Percentiles rank a stretch among this genome's conserved stretches.
Conservation (phyloP, 2,113 vertebrate species). For the Dipodomys merriami region DNA sequence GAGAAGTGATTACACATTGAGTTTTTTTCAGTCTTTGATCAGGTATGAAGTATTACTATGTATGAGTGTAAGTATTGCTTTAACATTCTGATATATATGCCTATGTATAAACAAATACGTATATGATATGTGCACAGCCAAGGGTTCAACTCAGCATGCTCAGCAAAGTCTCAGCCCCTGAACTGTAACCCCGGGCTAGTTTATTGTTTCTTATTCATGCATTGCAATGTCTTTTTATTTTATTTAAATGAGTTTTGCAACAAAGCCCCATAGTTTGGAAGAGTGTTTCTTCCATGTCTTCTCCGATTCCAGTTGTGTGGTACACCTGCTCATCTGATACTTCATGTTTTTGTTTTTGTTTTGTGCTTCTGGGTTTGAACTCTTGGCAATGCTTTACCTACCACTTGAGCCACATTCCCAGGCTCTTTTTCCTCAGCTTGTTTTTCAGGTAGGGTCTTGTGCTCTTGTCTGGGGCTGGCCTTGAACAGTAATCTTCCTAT, state of each 20-base stretch:
- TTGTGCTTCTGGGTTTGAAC: too few relatives aligned
- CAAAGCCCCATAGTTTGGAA: background rate
- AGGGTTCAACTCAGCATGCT: background rate
- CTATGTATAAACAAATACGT: background rate
- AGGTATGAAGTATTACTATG: background rate
- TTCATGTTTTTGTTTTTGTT: background rate
- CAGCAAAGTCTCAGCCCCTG: background rate
- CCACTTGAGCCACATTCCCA: too few relatives aligned
- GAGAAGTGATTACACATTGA: background rate
- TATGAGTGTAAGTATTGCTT: background rate
- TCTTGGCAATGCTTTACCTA: too few relatives aligned
- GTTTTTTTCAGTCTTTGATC: background rate
- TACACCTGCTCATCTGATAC: background rate
- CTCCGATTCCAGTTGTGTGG: background rate
- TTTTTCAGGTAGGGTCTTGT: too few relatives aligned
- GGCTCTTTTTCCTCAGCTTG: too few relatives aligned
- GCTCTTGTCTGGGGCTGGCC: too few relatives aligned
- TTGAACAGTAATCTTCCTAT: too few relatives aligned
- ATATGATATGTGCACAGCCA: background rate
- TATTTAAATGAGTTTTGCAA: constrained; percentile 7
- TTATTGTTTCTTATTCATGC: background rate
- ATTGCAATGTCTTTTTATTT: background rate
- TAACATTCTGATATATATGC: background rate
- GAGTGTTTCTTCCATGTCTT: background rate
- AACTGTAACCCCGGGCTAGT: background rate